phyloP scores from a whole-genome alignment of 2,888 invertebrate genomes.

The Polietes domitor region DNA sequence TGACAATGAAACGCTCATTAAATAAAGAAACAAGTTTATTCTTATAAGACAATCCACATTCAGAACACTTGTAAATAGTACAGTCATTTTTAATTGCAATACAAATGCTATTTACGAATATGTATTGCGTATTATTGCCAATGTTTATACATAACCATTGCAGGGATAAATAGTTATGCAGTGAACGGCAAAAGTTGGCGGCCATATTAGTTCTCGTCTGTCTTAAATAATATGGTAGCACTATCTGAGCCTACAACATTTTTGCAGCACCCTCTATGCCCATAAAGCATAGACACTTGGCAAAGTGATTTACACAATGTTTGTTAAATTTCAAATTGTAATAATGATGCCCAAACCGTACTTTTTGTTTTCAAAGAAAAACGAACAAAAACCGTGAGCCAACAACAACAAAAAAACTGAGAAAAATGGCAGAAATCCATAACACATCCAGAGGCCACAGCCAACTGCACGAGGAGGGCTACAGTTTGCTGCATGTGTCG shows the following conservation, averaged over 20 bases:
- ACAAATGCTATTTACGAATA: background rate
- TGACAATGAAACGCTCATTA: constrained; percentile 46
- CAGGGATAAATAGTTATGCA: no score
- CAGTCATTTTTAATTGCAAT: constrained; percentile 46
- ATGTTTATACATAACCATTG: background rate
- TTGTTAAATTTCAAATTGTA: constrained; percentile 38
- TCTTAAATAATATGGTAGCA: no score
- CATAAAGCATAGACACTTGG: constrained; percentile 31
- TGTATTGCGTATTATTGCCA: background rate
- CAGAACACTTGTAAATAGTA: constrained; percentile 2
- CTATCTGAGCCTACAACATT: no score
- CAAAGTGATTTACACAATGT: constrained; percentile 57
- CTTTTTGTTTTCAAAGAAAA: constrained; percentile 36
- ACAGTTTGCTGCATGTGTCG: constrained; percentile 42
- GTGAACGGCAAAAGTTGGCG: no score
- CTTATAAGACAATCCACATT: background rate
- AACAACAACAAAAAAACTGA: constrained; percentile 26
- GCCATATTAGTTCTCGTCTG: no score
- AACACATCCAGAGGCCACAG: constrained; percentile 21
- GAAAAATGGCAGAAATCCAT: constrained; percentile 18
- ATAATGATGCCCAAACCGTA: constrained; percentile 57
- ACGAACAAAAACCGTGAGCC: constrained; percentile 58
- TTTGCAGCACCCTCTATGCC: no score
- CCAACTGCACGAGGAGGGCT: constrained; percentile 11
- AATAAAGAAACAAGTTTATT: constrained; percentile 47